These are phyloP conservation scores for Aspidiotus destructor DNA, from an alignment of 2,888 invertebrate genomes.

Conservation along the genomic window DNA sequence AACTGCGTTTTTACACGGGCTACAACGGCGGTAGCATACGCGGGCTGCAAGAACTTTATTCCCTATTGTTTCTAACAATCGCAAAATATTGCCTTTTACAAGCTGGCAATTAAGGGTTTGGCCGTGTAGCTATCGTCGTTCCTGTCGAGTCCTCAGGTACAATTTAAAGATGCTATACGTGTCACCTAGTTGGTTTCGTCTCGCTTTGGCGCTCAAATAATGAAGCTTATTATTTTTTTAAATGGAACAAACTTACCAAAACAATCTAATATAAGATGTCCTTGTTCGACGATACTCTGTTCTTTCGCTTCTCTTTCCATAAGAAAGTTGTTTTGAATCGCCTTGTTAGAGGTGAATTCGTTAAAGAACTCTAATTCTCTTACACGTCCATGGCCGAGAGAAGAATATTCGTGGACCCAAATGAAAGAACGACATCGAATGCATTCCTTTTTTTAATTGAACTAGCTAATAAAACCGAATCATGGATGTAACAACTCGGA, in stretches of 20 bases:
- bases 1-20: conserved; percentile 12
- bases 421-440: too few species aligned
- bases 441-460: too few species aligned
- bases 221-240: conserved; percentile 23
- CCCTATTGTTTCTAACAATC: conserved; percentile 26
- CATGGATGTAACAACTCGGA: too few species aligned
- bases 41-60: conserved; percentile 18
- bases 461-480: too few species aligned
- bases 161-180: conserved; percentile 14
- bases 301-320: too few species aligned
- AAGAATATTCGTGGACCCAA: too few species aligned
- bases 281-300: too few species aligned
- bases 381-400: too few species aligned
- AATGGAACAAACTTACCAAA: conserved; percentile 5
- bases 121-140: conserved; percentile 1
- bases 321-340: too few species aligned
- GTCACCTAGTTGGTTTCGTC: background rate
- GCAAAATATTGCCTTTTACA: conserved; percentile 27
- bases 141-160: background rate
- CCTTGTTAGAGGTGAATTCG: too few species aligned
- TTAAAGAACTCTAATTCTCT: too few species aligned
- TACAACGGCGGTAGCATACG: background rate
- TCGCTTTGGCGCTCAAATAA: conserved; percentile 9
- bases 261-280: background rate
- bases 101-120: conserved; percentile 28